These are phyloP conservation scores for Onychostoma macrolepis DNA, from an alignment of 2,113 vertebrate species.

Conservation along the genomic window DNA sequence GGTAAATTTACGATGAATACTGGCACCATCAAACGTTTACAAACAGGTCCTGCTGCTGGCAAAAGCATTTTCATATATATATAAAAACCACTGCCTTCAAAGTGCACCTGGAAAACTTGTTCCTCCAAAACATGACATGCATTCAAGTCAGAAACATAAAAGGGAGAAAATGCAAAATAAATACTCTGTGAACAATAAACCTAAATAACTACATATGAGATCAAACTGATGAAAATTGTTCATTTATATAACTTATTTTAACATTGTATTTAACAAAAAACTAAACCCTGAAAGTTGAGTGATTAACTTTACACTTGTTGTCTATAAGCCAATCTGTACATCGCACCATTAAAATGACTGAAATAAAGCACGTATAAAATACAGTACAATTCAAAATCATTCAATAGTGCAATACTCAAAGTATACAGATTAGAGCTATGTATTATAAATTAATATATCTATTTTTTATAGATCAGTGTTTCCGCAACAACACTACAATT, in stretches of 20 bases:
- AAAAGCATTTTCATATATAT: no score
- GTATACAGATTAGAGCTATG: no score
- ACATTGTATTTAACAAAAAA: not conserved
- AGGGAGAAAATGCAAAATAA: not conserved
- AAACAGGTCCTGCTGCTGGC: not conserved
- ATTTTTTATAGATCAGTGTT: no score
- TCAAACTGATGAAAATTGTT: not conserved
- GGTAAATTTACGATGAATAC: not conserved
- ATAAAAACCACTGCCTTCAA: not conserved
- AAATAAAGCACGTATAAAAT: no score
- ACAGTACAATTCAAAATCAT: no score
- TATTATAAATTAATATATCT: no score
- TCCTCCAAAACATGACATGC: not conserved
- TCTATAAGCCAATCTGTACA: no score
- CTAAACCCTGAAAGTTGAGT: not conserved
- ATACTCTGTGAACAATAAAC: not conserved
- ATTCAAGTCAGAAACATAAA: not conserved
- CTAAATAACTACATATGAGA: not conserved
- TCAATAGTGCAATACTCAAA: no score
- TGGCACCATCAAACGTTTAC: not conserved
- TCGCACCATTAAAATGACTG: no score
- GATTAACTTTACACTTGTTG: not conserved
- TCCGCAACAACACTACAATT: no score
- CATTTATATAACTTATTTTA: not conserved
- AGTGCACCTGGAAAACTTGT: not conserved